Evolutionary conservation across 2,797 vertebrate genomes (phyloP), one percentile per base, ranked within the genome.

Genomic region (Linurgus olivaceus): DNA sequence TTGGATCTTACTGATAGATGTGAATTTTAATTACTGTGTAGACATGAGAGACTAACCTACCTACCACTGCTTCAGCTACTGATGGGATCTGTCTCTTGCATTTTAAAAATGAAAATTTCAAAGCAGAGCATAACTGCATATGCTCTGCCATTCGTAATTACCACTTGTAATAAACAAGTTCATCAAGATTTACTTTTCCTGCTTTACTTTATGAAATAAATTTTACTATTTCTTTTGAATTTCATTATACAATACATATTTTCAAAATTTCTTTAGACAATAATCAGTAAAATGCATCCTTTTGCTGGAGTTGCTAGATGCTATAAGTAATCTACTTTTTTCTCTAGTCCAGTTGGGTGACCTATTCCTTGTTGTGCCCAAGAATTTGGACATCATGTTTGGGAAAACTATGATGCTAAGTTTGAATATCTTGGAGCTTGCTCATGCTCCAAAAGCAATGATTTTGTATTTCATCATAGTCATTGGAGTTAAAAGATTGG

Each of bases 1-100:
- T n/a, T 78, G 23, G 25, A 65, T 50, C 23, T 81, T 50, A 62
- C 12, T 40, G 19, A 19, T 50, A 72, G 38, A 74, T 61, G 74
- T 91, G 50, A 66, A 71, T 88, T 92, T 72, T 86, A 86, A 86
- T 92, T 90, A 80, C 45, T 93, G 9, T 74, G 23, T 90, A 88
- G 54, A 78, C 45, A 70, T 8, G 4, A 86, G 45, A 19, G 21
- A 70, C 38, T 54, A 72, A 8, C 11, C 11, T 73, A 51, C 3
- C 7, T 83, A 7, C 29, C 67, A n/a, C 17, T 78, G 13, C 52
- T 93, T 82, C 59, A 70, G 4, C 20, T 86, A 33, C 45, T 44
- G 29, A 63, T 21, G 42, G 29, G 18, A 77, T 67, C 12, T 86
- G 13, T 67, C 31, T 42, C 17, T 24, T 57, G n/a, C 17, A 54